Evolutionary conservation across 2,888 invertebrate genomes (phyloP).

Genomic region (Eupithecia subumbrata): DNA sequence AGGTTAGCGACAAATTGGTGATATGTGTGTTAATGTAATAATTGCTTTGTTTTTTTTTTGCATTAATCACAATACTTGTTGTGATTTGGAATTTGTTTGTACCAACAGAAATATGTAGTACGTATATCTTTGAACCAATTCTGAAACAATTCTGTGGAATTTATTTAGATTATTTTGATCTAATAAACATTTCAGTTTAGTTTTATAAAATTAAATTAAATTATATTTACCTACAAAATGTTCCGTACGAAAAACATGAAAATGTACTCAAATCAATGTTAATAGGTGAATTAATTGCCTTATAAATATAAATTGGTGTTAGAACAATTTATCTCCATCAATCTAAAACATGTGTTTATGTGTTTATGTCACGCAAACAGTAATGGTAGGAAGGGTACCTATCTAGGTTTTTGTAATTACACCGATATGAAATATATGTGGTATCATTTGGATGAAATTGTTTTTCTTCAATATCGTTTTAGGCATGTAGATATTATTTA

Average conservation of each 20-base stretch:
- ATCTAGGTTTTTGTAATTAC: neutral
- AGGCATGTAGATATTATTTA: neutral
- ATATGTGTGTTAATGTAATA: neutral
- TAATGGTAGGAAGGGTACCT: neutral
- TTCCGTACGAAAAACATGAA: neutral
- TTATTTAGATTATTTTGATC: neutral
- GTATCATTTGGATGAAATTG: neutral
- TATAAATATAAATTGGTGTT: slow-evolving; percentile 6
- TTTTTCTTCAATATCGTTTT: neutral
- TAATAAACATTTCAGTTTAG: neutral
- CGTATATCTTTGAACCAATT: neutral
- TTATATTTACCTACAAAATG: neutral
- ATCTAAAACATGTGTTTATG: neutral
- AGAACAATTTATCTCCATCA: neutral
- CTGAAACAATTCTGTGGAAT: neutral
- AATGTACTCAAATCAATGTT: neutral
- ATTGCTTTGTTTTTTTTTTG: neutral
- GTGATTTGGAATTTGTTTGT: neutral
- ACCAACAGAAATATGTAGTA: neutral
- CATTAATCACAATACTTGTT: neutral
- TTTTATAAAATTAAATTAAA: neutral
- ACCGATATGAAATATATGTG: neutral
- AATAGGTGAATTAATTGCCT: neutral
- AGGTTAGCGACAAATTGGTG: slow-evolving; percentile 58
- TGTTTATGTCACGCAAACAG: neutral